phyloP scores from a whole-genome alignment of 2,113 vertebrate genomes.

The Promerops cafer region DNA sequence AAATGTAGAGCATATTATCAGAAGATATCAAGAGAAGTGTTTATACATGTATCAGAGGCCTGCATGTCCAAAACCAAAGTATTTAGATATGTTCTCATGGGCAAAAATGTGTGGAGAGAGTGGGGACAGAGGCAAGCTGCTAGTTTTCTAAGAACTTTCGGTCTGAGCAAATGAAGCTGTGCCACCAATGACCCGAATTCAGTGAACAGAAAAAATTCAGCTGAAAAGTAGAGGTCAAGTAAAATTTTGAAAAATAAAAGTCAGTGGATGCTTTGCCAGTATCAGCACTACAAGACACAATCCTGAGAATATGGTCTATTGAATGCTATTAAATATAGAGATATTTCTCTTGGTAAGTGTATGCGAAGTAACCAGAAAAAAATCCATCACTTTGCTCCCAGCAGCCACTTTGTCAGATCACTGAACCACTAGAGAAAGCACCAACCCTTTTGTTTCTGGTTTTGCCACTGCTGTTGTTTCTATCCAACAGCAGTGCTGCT shows the following conservation, averaged over 20 bases:
- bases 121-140: not conserved
- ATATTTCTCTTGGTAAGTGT: not conserved
- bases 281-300: not conserved
- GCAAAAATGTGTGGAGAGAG: not conserved
- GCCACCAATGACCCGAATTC: not conserved
- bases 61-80: not conserved
- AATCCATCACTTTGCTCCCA: not conserved
- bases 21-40: not conserved
- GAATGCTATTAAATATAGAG: not conserved
- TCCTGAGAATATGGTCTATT: not conserved
- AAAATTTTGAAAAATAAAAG: not conserved
- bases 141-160: not conserved
- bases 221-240: not conserved
- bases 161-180: not conserved
- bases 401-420: not conserved
- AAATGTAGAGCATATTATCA: not conserved
- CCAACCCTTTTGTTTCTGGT: not conserved
- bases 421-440: not conserved
- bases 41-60: not conserved
- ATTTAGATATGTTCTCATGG: not conserved
- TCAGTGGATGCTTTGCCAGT: not conserved
- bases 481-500: not conserved
- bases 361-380: not conserved
- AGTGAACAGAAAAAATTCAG: not conserved
- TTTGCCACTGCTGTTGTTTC: not conserved